phyloP scores from a whole-genome alignment of 2,113 vertebrate species.

The Otus sunia region DNA sequence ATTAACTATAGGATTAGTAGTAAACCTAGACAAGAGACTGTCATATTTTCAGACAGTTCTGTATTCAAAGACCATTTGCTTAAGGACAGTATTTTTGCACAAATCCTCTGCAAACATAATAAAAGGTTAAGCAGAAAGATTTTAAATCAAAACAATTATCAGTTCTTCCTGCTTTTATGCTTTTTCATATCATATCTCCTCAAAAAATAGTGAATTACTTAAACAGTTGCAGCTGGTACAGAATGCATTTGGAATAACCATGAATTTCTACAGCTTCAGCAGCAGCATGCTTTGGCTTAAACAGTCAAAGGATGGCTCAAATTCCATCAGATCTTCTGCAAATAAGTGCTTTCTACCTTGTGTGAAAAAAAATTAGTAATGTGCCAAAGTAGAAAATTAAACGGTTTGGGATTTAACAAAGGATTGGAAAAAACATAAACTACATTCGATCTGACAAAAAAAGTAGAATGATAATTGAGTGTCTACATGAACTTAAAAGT shows the following conservation, averaged over 20 bases:
- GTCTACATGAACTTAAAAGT: not conserved
- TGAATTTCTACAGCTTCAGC: not conserved
- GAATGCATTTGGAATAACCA: not conserved
- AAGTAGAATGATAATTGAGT: not conserved
- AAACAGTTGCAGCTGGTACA: not conserved
- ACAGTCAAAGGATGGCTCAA: not conserved
- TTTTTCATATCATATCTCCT: not conserved
- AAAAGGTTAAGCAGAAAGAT: not conserved
- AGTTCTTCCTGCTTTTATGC: not conserved
- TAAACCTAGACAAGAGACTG: not conserved
- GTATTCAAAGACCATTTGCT: not conserved
- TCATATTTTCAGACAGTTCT: not conserved
- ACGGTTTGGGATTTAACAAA: not conserved
- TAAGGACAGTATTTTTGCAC: not conserved
- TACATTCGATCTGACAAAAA: not conserved
- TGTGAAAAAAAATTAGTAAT: not conserved
- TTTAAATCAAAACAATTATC: not conserved
- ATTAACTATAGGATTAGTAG: too few species aligned
- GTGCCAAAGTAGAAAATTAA: not conserved
- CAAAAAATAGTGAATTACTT: slow-evolving; percentile 1
- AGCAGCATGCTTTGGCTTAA: not conserved
- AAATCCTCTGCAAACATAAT: not conserved
- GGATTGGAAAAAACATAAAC: not conserved
- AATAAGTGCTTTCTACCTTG: not conserved
- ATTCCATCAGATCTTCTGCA: not conserved